These are phyloP conservation scores for Phaethon lepturus DNA, from an alignment of 2,113 vertebrate genomes.

Conservation along the genomic window DNA sequence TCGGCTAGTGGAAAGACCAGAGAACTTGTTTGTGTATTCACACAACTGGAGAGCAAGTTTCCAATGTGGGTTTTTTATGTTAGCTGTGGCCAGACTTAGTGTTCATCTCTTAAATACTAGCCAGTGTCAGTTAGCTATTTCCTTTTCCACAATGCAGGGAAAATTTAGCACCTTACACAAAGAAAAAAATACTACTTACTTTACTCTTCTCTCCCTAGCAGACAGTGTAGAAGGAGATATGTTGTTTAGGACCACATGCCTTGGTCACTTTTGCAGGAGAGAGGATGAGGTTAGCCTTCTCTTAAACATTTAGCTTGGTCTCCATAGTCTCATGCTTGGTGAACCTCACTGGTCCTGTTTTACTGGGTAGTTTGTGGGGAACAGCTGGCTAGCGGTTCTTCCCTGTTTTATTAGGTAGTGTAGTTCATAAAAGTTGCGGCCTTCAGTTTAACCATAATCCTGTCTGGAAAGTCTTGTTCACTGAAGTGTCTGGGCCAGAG, in stretches of 20 bases:
- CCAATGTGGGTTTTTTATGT: neutral
- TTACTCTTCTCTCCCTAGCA: neutral
- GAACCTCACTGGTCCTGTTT: constrained; percentile 56
- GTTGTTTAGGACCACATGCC: neutral
- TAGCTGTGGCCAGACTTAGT: constrained; percentile 13
- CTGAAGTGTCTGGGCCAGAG: neutral
- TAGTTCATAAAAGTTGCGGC: constrained; percentile 35
- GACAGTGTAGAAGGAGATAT: neutral
- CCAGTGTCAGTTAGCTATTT: neutral
- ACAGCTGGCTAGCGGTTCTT: constrained; percentile 27
- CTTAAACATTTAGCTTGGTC: constrained; percentile 59
- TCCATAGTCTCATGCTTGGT: neutral
- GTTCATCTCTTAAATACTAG: neutral
- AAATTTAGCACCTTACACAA: neutral
- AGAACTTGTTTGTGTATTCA: constrained; percentile 26
- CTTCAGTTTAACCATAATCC: constrained; percentile 42
- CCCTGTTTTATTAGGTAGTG: constrained; percentile 55
- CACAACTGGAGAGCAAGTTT: neutral
- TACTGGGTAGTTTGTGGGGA: constrained; percentile 39
- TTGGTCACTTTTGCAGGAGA: neutral
- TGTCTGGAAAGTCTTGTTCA: constrained; percentile 62
- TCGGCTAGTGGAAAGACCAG: neutral
- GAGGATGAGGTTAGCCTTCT: constrained; percentile 15
- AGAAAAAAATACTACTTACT: neutral
- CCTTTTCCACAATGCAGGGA: neutral